Base-by-base conservation (phyloP, 2,888 invertebrate genomes). In the Carpatolechia fugitivella region DNA sequence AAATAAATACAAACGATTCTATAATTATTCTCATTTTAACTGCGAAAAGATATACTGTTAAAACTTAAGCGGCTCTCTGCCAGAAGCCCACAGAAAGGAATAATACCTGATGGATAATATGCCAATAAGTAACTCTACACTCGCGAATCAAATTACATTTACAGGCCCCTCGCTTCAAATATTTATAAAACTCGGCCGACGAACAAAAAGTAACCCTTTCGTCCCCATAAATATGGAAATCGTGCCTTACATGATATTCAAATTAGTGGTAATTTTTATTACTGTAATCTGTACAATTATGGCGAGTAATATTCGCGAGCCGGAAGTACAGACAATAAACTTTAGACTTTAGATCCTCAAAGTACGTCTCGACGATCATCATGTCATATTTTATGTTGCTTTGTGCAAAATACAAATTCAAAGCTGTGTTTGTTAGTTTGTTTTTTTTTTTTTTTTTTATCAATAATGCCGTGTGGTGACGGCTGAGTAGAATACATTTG, bases 111-210 rank as follows among this genome's bases (percentile, higher is more conserved):
- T 88, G 88, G 87, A 78, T n/a, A n/a, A n/a, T 82, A 74, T 78
- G 87, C 88, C 86, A 88, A 87, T 88, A 86, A 73, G 86, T 79
- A 87, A 86, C 76, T 74, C 75, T 70, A 87, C 72, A 80, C 82
- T 50, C 16, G 18, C 67, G 84, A 82, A 81, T 86, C 76, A 74
- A 79, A 79, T 86, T 81, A 85, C 86, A 79, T 78, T 86, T 81
- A 85, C 86, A 68, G 68, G 68, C 74, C 78, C 78, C 69, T 74
- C 69, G 72, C 69, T 79, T 81, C 80, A 78, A 82, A 84, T 83
- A 81, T 85, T 83, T 85, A 85, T 83, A 82, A 52, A 48, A 84
- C 80, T 81, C 77, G 69, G 76, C 50, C 29, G 30, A 54, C 46
- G 47, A 38, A 54, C 35, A 47, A 38, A 29, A 38, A 47, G 30